phyloP scores from a whole-genome alignment of 2,113 vertebrate genomes.

The Tupaia chinensis region DNA sequence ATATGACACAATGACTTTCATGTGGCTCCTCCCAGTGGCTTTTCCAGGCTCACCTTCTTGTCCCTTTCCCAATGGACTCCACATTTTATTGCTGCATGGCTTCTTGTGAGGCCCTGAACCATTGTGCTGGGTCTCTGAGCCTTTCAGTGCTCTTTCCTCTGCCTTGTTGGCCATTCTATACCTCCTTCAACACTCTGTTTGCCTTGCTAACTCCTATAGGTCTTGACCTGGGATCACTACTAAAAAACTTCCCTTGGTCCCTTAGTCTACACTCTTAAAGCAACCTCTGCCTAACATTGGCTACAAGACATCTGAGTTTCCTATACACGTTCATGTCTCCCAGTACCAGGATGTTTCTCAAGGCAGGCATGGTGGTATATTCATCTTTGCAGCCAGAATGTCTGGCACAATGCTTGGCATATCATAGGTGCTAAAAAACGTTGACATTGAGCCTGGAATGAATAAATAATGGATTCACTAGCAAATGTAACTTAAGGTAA shows the following conservation, averaged over 20 bases:
- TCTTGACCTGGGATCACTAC: background rate
- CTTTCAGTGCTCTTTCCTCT: background rate
- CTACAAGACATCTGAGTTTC: background rate
- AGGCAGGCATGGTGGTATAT: background rate
- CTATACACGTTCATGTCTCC: background rate
- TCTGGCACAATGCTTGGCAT: background rate
- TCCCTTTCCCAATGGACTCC: background rate
- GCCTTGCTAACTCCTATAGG: background rate
- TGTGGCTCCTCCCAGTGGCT: background rate
- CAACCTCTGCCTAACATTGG: background rate
- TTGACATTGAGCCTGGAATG: background rate
- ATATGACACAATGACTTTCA: background rate
- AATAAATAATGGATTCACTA: background rate
- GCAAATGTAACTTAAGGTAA: slow-evolving; percentile 15
- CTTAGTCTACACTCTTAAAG: background rate
- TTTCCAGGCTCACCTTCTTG: background rate
- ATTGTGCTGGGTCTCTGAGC: background rate
- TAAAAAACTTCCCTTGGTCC: background rate
- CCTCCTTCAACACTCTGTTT: background rate
- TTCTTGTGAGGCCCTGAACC: background rate
- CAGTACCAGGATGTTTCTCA: background rate
- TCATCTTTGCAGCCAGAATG: slow-evolving; percentile 39
- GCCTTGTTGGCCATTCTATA: background rate
- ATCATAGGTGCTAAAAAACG: background rate
- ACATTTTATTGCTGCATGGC: background rate